A percentile compares a stretch with the other conserved stretches of the same genome.
Conservation (phyloP, 2,888 invertebrate species). For the Hecatera dysodea region DNA sequence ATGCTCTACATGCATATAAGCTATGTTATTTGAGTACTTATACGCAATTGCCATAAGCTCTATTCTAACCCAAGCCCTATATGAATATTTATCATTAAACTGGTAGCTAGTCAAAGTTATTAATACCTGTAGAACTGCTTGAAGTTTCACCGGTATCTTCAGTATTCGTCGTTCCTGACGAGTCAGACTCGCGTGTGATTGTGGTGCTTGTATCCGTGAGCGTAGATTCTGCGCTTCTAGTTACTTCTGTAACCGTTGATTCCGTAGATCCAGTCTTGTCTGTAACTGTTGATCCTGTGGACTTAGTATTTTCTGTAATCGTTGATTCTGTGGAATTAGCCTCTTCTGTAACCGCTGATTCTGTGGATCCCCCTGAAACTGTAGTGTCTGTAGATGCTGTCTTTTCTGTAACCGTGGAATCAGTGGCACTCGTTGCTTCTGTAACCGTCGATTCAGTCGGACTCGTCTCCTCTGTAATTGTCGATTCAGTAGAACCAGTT, state of each 20-base stretch:
- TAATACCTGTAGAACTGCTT: slow-evolving; percentile 29
- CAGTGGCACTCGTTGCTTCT: slow-evolving; percentile 5
- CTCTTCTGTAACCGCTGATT: slow-evolving; percentile 16
- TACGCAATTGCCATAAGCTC: neutral
- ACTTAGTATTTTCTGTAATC: slow-evolving; percentile 35
- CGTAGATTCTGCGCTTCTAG: neutral
- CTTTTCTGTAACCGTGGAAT: slow-evolving; percentile 6
- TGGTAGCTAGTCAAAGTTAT: neutral
- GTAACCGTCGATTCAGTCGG: slow-evolving; percentile 25
- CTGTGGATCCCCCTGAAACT: slow-evolving; percentile 8
- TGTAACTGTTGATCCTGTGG: slow-evolving; percentile 46
- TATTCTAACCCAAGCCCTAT: neutral
- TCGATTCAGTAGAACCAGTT: slow-evolving; percentile 8
- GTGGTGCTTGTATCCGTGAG: neutral
- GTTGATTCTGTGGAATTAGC: slow-evolving; percentile 31
- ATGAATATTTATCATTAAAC: neutral
- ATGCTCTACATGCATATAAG: no score
- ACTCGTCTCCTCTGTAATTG: slow-evolving; percentile 32
- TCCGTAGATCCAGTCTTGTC: slow-evolving; percentile 30
- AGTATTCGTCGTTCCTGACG: slow-evolving; percentile 13
- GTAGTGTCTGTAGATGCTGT: slow-evolving; percentile 23
- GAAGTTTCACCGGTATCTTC: slow-evolving; percentile 44
- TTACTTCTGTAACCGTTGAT: slow-evolving; percentile 35
- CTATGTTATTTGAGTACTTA: no score
- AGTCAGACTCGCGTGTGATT: neutral